Percentiles rank a stretch among this genome's conserved stretches.
Evolutionary conservation across 1,140 invertebrate species (phyloP).

Genomic region (Anoplophora glabripennis): DNA sequence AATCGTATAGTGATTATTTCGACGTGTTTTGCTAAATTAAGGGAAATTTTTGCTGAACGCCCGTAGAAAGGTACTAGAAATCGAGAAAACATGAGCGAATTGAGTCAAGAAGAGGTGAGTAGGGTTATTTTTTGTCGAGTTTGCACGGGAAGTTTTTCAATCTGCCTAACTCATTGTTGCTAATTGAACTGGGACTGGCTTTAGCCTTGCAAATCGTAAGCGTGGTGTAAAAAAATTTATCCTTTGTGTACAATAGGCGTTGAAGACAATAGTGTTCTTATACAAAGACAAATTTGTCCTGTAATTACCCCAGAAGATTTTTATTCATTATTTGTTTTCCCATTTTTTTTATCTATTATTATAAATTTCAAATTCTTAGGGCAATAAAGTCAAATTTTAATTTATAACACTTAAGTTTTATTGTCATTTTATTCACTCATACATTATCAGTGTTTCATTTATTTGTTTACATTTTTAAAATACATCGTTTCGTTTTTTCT

Average conservation of each 20-base stretch:
- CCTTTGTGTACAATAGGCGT: not conserved
- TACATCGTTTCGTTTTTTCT: too few species aligned
- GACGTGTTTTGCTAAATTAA: conserved; percentile 10
- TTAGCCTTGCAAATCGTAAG: conserved; percentile 1
- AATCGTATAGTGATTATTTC: conserved; percentile 31
- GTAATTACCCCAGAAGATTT: not conserved
- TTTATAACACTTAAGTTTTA: too few species aligned
- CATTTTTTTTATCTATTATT: too few species aligned
- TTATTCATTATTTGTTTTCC: too few species aligned
- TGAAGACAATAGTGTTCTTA: not conserved
- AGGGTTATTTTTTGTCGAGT: conserved; percentile 18
- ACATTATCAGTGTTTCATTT: too few species aligned
- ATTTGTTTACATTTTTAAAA: too few species aligned
- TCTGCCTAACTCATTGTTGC: conserved; percentile 24
- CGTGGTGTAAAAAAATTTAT: not conserved
- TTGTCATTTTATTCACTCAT: too few species aligned
- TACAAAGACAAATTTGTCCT: not conserved
- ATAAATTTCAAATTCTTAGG: too few species aligned
- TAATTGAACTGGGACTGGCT: conserved; percentile 18
- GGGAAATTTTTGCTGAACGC: conserved; percentile 2
- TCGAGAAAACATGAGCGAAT: conserved; percentile 59
- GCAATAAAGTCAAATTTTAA: too few species aligned
- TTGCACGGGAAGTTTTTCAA: conserved; percentile 10
- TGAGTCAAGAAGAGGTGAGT: conserved; percentile 71
- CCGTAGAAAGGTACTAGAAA: not conserved